Evolutionary conservation across 1,140 invertebrate genomes (phyloP).

Genomic region (Caenorhabditis brenneri): DNA sequence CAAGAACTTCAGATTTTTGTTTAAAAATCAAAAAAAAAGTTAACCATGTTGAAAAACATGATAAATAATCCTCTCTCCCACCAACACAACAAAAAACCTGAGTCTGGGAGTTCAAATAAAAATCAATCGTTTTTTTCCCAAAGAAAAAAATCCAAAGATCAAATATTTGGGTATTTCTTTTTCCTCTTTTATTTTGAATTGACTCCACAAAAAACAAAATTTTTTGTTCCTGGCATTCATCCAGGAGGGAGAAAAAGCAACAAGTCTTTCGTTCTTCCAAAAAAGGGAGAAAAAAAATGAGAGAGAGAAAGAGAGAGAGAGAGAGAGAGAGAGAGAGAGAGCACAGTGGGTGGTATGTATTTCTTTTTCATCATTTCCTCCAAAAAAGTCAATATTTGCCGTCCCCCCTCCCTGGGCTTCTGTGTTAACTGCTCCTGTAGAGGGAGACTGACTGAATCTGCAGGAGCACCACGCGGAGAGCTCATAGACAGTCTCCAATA

Average conservation of each 20-base stretch:
- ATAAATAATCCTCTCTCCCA: too few species aligned
- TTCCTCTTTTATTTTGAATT: too few species aligned
- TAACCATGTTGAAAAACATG: not conserved
- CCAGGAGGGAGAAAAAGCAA: not conserved
- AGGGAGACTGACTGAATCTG: too few species aligned
- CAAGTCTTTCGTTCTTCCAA: not conserved
- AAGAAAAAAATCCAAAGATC: not conserved
- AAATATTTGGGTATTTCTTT: slow-evolving; percentile 34
- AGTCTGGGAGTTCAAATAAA: not conserved
- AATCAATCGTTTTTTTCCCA: not conserved
- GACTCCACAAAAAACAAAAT: slow-evolving; percentile 7
- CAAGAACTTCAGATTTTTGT: too few species aligned
- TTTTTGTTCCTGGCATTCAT: too few species aligned
- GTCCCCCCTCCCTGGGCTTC: too few species aligned
- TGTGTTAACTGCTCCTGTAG: too few species aligned
- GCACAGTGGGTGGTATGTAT: slow-evolving; percentile 35
- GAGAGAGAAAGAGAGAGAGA: slow-evolving; percentile 26
- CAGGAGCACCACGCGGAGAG: too few species aligned
- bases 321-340: slow-evolving; percentile 37
- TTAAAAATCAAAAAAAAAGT: too few species aligned
- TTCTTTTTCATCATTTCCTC: slow-evolving; percentile 40
- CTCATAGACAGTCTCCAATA: too few species aligned
- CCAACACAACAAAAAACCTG: not conserved
- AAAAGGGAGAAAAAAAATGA: not conserved
- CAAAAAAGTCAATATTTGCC: slow-evolving; percentile 44